Evolutionary conservation across 2,888 invertebrate species (phyloP).

Genomic region (Therioaphis trifolii): DNA sequence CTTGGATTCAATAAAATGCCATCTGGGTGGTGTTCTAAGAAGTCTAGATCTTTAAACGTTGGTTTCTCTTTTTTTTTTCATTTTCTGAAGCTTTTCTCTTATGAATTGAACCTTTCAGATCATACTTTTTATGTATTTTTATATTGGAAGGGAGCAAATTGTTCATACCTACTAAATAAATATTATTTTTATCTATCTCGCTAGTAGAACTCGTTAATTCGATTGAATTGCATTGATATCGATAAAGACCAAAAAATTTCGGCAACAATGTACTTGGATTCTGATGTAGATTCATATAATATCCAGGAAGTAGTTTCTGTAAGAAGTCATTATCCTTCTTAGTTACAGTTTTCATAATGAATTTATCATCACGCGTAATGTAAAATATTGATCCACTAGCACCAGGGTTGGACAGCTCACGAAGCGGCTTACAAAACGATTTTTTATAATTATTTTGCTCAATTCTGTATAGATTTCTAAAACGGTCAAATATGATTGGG

Average conservation of each 20-base stretch:
- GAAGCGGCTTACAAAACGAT: constrained; percentile 95
- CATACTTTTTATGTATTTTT: constrained; percentile 96
- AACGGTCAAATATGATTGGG: constrained; percentile 99
- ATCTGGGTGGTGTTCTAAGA: constrained; percentile 95
- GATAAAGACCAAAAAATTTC: constrained; percentile 99
- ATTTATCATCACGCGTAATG: constrained; percentile 97
- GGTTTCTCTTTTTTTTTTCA: constrained; percentile 90
- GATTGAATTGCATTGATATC: constrained; percentile 98
- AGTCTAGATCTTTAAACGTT: constrained; percentile 98
- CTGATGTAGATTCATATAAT: constrained; percentile 94
- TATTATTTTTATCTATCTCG: too few relatives aligned
- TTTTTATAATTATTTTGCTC: constrained; percentile 99
- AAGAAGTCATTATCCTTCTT: constrained; percentile 99
- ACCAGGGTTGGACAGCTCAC: constrained; percentile 97
- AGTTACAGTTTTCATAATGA: constrained; percentile 99
- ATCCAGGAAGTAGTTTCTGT: constrained; percentile 96
- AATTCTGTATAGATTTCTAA: constrained; percentile 97
- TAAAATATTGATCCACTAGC: constrained; percentile 99
- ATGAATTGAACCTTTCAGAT: constrained; percentile 98
- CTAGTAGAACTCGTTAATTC: too few relatives aligned
- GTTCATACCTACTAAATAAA: constrained; percentile 98
- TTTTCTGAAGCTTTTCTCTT: constrained; percentile 97
- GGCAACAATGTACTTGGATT: constrained; percentile 98
- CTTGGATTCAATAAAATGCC: constrained; percentile 96
- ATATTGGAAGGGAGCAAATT: constrained; percentile 96